Evolutionary conservation across 2,888 invertebrate species (phyloP).

Genomic region (Folsomia candida): DNA sequence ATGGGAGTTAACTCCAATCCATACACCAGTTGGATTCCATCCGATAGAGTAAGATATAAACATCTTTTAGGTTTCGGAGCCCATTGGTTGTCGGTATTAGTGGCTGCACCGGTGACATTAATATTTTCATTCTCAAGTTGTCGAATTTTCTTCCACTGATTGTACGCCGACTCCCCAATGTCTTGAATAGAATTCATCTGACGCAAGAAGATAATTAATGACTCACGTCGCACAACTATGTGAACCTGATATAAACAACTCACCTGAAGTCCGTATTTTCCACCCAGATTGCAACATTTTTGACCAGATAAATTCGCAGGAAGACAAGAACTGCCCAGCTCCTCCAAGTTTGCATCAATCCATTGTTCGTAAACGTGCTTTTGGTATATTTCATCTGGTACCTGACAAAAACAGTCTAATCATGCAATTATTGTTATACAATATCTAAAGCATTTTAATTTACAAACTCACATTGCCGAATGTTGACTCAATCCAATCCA

Average conservation of each 20-base stretch:
- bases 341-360: constrained; percentile 64
- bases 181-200: constrained; percentile 62
- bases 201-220: constrained; percentile 12
- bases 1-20: constrained; percentile 69
- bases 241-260: neutral
- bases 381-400: constrained; percentile 47
- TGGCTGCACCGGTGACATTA: constrained; percentile 37
- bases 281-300: constrained; percentile 58
- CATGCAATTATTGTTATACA: neutral
- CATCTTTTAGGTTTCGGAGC: constrained; percentile 64
- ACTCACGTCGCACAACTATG: neutral
- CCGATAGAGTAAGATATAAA: constrained; percentile 69
- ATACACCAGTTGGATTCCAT: constrained; percentile 68
- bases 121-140: constrained; percentile 56
- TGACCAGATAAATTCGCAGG: constrained; percentile 60
- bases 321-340: constrained; percentile 63
- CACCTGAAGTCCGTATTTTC: constrained; percentile 63
- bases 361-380: constrained; percentile 66
- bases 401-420: neutral
- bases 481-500: constrained; percentile 39
- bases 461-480: constrained; percentile 21
- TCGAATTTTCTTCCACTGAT: constrained; percentile 61
- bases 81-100: constrained; percentile 55
- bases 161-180: constrained; percentile 64
- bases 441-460: neutral